Conservation (phyloP, 2,888 invertebrate species). For the Perdita meconis region DNA sequence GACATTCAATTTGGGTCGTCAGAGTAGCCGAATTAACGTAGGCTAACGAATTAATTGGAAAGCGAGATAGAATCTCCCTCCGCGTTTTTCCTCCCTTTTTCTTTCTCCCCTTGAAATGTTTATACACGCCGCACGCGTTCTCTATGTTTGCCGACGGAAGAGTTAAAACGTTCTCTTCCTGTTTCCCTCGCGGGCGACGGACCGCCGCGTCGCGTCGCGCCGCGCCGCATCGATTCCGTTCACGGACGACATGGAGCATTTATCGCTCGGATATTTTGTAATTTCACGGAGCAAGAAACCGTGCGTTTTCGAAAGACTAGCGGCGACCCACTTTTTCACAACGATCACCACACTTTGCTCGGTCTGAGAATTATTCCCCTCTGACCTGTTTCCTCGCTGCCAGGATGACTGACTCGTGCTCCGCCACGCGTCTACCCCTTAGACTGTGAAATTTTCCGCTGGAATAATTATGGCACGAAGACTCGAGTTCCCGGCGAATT, state of each 20-base stretch:
- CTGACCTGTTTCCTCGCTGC: slow-evolving; percentile 46
- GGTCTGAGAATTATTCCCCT: slow-evolving; percentile 46
- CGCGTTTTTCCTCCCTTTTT: neutral
- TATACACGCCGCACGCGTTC: neutral
- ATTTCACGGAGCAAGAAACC: slow-evolving; percentile 10
- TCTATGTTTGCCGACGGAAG: neutral
- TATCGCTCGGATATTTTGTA: slow-evolving; percentile 9
- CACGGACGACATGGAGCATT: slow-evolving; percentile 3
- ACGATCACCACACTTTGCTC: slow-evolving; percentile 33
- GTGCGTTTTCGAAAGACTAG: slow-evolving; percentile 40
- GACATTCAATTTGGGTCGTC: slow-evolving; percentile 30
- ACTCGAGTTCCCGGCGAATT: no score
- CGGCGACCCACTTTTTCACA: slow-evolving; percentile 39
- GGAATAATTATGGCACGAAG: no score
- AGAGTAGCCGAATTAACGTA: slow-evolving; percentile 10
- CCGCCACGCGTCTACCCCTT: neutral
- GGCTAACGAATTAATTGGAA: slow-evolving; percentile 14
- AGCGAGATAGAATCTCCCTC: neutral
- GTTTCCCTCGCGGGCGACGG: neutral
- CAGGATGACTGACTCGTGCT: slow-evolving; percentile 38
- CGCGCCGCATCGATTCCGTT: slow-evolving; percentile 11
- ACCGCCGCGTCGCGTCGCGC: neutral
- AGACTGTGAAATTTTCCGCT: no score
- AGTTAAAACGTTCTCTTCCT: neutral
- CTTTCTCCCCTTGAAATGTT: neutral